phyloP scores from a whole-genome alignment of 1,140 invertebrate genomes.

The Sinella curviseta region DNA sequence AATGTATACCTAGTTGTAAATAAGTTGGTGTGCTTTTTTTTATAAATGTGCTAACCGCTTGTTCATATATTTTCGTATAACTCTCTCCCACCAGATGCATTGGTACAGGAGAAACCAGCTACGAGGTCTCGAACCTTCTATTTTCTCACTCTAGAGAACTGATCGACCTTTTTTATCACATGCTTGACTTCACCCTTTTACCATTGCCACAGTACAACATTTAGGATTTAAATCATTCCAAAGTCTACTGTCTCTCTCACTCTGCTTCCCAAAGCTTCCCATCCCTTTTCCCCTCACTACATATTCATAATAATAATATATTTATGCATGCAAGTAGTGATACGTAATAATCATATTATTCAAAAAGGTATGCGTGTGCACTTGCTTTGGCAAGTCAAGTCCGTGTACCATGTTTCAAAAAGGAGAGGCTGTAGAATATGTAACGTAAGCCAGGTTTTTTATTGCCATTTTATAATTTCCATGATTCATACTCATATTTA shows the following conservation, averaged over 20 bases:
- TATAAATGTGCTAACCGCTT: neutral
- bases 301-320: conserved; percentile 1
- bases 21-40: neutral
- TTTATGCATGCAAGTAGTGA: neutral
- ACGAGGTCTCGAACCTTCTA: neutral
- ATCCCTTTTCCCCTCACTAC: neutral
- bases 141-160: neutral
- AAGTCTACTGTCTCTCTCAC: neutral
- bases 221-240: conserved; percentile 17
- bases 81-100: neutral
- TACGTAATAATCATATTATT: conserved; percentile 14
- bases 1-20: neutral
- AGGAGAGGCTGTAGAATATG: neutral
- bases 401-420: neutral
- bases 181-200: conserved; percentile 22
- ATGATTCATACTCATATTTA: conserved; percentile 10
- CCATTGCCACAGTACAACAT: conserved; percentile 10
- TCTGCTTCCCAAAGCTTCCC: neutral
- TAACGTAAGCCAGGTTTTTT: conserved; percentile 11
- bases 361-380: conserved; percentile 10
- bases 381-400: neutral
- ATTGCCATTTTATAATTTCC: neutral
- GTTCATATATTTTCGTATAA: neutral
- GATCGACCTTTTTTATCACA: conserved; percentile 26
- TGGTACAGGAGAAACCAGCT: neutral